These are phyloP conservation scores for Phyllostomus hastatus DNA, from an alignment of 2,113 vertebrate genomes.

Conservation along the genomic window DNA sequence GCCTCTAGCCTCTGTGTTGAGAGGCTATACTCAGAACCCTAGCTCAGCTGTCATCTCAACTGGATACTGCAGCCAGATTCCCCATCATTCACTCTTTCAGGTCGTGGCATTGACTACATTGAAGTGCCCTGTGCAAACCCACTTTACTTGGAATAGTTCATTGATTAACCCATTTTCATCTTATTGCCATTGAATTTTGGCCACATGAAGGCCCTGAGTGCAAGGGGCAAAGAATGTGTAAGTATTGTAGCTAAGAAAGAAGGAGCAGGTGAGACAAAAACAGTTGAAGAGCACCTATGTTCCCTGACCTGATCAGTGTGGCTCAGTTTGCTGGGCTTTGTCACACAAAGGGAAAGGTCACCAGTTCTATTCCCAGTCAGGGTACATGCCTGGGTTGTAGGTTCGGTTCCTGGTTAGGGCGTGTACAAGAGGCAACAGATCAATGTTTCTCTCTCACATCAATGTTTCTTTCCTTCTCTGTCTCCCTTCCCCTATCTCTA, in stretches of 20 bases:
- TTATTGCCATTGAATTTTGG: neutral
- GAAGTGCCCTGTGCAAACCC: neutral
- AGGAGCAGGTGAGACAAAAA: neutral
- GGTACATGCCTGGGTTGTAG: too few relatives aligned
- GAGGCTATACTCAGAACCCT: neutral
- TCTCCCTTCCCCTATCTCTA: too few relatives aligned
- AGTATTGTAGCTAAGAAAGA: neutral
- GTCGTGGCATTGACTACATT: neutral
- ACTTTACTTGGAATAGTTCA: neutral
- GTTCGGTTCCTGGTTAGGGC: too few relatives aligned
- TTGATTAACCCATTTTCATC: neutral
- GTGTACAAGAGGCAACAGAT: too few relatives aligned
- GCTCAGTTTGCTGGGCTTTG: too few relatives aligned
- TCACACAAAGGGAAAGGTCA: too few relatives aligned
- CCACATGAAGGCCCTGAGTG: neutral
- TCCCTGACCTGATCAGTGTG: too few relatives aligned
- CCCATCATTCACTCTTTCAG: neutral
- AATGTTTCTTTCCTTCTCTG: too few relatives aligned
- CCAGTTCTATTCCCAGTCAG: too few relatives aligned
- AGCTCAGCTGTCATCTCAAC: neutral
- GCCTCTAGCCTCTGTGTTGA: neutral
- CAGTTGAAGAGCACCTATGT: neutral
- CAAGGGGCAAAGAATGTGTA: neutral
- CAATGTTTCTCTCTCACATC: too few relatives aligned
- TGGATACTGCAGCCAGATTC: neutral